phyloP scores from a whole-genome alignment of 2,113 vertebrate species.

The Hipposideros armiger region DNA sequence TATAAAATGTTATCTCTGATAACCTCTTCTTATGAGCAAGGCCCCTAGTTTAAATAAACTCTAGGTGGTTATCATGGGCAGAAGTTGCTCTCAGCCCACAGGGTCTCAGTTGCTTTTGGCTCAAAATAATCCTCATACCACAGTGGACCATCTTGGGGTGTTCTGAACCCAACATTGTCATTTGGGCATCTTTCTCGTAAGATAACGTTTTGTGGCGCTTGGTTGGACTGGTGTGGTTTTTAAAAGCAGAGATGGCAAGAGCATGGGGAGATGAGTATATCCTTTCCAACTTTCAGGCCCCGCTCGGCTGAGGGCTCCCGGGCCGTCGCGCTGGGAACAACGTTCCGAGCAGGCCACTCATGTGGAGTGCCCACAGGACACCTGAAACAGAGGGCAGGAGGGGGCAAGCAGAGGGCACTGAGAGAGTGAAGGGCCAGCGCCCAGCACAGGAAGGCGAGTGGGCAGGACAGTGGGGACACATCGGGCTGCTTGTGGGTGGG shows the following conservation, averaged over 20 bases:
- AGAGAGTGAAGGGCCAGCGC: not conserved
- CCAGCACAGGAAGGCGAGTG: accelerated
- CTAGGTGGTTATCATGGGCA: too few relatives aligned
- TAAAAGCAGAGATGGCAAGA: not conserved
- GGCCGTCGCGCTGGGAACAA: too few relatives aligned
- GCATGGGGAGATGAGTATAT: not conserved
- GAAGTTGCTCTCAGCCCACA: too few relatives aligned
- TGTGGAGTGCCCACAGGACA: not conserved
- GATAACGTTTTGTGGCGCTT: not conserved
- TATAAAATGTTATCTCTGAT: too few relatives aligned
- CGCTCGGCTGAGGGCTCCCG: not conserved
- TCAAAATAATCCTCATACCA: too few relatives aligned
- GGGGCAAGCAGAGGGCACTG: accelerated
- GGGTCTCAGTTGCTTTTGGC: too few relatives aligned
- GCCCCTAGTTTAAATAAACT: too few relatives aligned
- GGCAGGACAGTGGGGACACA: accelerated
- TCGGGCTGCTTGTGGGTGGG: not conserved
- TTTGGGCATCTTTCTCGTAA: not conserved
- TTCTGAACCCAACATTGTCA: not conserved
- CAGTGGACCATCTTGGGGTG: too few relatives aligned
- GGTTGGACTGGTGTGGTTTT: not conserved
- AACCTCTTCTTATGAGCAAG: too few relatives aligned
- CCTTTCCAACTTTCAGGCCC: not conserved
- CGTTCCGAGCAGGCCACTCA: not conserved
- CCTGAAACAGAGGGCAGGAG: not conserved